Evolutionary conservation across 1,140 invertebrate species (phyloP).

Genomic region (Epicauta chinensis): DNA sequence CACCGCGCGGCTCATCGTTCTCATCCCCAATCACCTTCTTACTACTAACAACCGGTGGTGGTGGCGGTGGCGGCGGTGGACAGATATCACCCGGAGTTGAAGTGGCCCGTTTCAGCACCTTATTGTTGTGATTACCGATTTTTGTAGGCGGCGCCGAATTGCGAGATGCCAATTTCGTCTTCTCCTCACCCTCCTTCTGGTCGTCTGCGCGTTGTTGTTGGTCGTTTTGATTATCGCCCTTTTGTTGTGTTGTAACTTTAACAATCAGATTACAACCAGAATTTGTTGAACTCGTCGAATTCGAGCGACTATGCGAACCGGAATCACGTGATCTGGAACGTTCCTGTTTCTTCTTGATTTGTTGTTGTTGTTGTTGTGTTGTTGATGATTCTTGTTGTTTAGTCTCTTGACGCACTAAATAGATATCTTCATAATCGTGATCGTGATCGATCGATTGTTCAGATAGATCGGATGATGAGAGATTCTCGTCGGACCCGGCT

Average conservation of each 20-base stretch:
- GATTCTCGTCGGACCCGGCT: conserved; percentile 53
- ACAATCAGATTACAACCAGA: conserved; percentile 41
- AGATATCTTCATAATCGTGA: conserved; percentile 71
- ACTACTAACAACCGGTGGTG: conserved; percentile 30
- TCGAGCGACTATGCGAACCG: conserved; percentile 61
- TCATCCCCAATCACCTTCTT: conserved; percentile 20
- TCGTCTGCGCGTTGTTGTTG: conserved; percentile 24
- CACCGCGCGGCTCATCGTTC: conserved; percentile 29
- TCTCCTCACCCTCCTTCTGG: conserved; percentile 40
- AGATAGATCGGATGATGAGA: conserved; percentile 50
- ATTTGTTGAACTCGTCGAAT: conserved; percentile 49
- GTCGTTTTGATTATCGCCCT: conserved; percentile 6
- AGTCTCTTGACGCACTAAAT: conserved; percentile 55
- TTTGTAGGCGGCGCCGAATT: conserved; percentile 38
- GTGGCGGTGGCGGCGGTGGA: conserved; percentile 56
- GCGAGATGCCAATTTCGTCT: conserved; percentile 31
- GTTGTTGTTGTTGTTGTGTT: conserved; percentile 1
- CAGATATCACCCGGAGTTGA: conserved; percentile 26
- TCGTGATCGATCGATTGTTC: conserved; percentile 49
- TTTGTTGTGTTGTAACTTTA: conserved; percentile 31
- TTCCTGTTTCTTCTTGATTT: conserved; percentile 35
- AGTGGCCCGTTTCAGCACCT: conserved; percentile 32
- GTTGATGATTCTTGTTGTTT: conserved; percentile 8
- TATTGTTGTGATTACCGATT: conserved; percentile 29
- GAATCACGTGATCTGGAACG: conserved; percentile 53